Conservation (phyloP, 64 coral and sea anemone species). For the Montipora capricornis region DNA sequence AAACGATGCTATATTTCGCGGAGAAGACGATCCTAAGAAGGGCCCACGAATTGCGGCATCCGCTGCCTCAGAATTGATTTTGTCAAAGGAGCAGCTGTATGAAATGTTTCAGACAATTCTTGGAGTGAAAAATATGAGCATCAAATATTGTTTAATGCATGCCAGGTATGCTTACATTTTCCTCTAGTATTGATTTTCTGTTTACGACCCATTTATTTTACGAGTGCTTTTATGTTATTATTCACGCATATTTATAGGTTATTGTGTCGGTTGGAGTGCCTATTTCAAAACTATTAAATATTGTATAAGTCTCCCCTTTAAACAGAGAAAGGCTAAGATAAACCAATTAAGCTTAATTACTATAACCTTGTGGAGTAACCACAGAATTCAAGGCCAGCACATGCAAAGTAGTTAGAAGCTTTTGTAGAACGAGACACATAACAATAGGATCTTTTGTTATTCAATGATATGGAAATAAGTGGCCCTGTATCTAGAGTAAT, state of each 20-base stretch:
- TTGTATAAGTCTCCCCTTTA: too few species aligned
- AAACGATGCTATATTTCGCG: conserved; percentile 95
- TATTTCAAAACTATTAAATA: too few species aligned
- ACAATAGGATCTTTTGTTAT: too few species aligned
- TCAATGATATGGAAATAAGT: too few species aligned
- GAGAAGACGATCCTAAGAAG: conserved; percentile 86
- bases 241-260: neutral
- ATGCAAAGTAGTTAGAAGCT: too few species aligned
- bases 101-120: conserved; percentile 98
- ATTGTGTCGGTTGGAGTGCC: neutral
- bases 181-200: neutral
- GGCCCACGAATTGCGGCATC: conserved; percentile 71
- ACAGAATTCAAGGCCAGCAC: too few species aligned
- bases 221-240: neutral
- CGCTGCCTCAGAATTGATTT: conserved; percentile 83
- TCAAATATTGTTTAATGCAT: conserved; percentile 93
- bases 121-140: conserved; percentile 93
- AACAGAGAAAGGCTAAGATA: too few species aligned
- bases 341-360: too few species aligned
- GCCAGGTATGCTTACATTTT: conserved; percentile 75
- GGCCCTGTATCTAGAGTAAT: too few species aligned
- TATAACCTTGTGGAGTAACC: too few species aligned
- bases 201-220: neutral
- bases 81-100: conserved; percentile 98
- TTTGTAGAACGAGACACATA: too few species aligned